Percentiles rank a stretch among this genome's conserved stretches.
Conservation (phyloP, 2,888 invertebrate species). For the Lycocerus yunnanus region DNA sequence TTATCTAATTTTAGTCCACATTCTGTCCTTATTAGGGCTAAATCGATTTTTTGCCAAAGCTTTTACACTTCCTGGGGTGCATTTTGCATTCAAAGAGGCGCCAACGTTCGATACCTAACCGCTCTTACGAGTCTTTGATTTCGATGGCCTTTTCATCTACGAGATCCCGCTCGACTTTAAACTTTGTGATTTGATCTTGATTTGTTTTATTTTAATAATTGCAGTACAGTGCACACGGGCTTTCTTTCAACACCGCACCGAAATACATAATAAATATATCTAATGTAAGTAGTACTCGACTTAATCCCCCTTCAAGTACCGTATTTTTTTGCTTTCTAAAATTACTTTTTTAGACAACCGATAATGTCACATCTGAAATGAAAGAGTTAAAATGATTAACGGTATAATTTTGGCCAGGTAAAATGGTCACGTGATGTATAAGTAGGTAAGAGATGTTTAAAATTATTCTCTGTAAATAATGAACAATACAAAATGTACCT, state of each 20-base stretch:
- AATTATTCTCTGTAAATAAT: slow-evolving; percentile 14
- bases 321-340: not conserved
- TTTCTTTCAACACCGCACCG: too few relatives aligned
- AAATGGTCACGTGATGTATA: slow-evolving; percentile 17
- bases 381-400: not conserved
- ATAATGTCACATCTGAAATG: not conserved
- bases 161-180: slow-evolving; percentile 25
- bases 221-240: not conserved
- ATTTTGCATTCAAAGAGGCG: slow-evolving; percentile 27
- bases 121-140: slow-evolving; percentile 17
- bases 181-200: slow-evolving; percentile 17
- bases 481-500: slow-evolving; percentile 22
- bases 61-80: slow-evolving; percentile 25
- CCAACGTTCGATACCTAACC: slow-evolving; percentile 27
- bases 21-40: not conserved
- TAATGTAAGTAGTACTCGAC: too few relatives aligned
- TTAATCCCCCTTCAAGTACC: not conserved
- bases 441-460: slow-evolving; percentile 5
- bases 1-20: not conserved
- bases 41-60: slow-evolving; percentile 3
- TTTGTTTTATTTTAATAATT: not conserved
- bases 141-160: slow-evolving; percentile 18
- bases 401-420: slow-evolving; percentile 10
- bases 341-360: not conserved
- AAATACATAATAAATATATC: too few relatives aligned